These are phyloP conservation scores for Drosophila quasianomalipes DNA, from an alignment of 2,888 invertebrate species.

Conservation along the genomic window DNA sequence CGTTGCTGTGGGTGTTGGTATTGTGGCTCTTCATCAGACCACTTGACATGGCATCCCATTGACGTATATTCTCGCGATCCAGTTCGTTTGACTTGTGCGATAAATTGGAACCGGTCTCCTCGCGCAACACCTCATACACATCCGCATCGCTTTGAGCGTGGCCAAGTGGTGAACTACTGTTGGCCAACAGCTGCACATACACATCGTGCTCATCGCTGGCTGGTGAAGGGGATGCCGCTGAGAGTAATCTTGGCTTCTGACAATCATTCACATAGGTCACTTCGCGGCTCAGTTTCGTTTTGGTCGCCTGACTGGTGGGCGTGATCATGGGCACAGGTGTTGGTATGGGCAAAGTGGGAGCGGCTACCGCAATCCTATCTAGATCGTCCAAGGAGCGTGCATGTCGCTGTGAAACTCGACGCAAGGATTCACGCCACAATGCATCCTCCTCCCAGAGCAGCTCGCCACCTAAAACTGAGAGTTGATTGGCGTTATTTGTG, in stretches of 20 bases:
- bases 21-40: constrained; percentile 88
- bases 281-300: constrained; percentile 88
- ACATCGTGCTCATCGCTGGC: constrained; percentile 81
- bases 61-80: constrained; percentile 93
- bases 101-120: constrained; percentile 82
- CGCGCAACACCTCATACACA: constrained; percentile 84
- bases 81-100: constrained; percentile 88
- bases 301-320: constrained; percentile 56
- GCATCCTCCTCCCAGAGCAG: constrained; percentile 94
- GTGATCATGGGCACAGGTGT: constrained; percentile 41
- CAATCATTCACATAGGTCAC: constrained; percentile 93
- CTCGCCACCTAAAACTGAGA: constrained; percentile 87
- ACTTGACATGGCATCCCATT: constrained; percentile 96
- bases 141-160: constrained; percentile 71
- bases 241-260: constrained; percentile 84
- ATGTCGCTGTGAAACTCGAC: constrained; percentile 92
- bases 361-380: constrained; percentile 86
- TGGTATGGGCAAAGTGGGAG: constrained; percentile 27
- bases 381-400: constrained; percentile 94
- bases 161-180: constrained; percentile 27
- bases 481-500: constrained; percentile 67
- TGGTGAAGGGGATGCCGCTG: constrained; percentile 44
- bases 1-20: constrained; percentile 6
- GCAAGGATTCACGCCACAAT: constrained; percentile 92
- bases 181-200: constrained; percentile 80